Evolutionary conservation across 2,797 vertebrate genomes (phyloP).

Genomic region (Vireo griseus): DNA sequence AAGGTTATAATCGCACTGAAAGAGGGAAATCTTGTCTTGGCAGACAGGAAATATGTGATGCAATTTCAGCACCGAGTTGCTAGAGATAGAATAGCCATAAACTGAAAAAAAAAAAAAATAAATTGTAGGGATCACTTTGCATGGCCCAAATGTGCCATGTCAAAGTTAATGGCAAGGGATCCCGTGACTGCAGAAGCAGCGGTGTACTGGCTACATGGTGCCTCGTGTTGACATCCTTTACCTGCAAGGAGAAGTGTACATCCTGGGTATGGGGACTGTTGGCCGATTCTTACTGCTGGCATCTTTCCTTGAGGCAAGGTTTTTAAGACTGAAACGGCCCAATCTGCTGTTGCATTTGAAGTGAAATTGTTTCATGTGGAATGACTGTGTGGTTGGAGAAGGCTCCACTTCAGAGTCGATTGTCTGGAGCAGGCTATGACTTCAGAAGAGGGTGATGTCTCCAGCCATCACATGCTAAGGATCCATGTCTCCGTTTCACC

Average conservation of each 20-base stretch:
- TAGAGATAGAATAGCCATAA: conserved; percentile 24
- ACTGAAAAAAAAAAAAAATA: neutral
- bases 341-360: neutral
- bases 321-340: neutral
- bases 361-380: neutral
- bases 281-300: neutral
- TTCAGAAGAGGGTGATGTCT: neutral
- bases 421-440: neutral
- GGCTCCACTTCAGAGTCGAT: neutral
- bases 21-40: conserved; percentile 29
- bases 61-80: conserved; percentile 14
- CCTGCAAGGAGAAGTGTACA: neutral
- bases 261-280: neutral
- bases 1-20: conserved; percentile 32
- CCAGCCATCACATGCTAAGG: neutral
- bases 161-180: neutral
- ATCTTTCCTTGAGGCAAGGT: neutral
- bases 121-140: neutral
- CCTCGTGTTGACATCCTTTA: neutral
- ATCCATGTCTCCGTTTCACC: neutral
- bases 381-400: neutral
- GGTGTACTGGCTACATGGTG: neutral
- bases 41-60: conserved; percentile 37
- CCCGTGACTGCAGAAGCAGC: neutral
- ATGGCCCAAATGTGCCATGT: neutral